phyloP scores from a whole-genome alignment of 35 echinoderm and acorn worm genomes.

The Stichopus chloronotus region DNA sequence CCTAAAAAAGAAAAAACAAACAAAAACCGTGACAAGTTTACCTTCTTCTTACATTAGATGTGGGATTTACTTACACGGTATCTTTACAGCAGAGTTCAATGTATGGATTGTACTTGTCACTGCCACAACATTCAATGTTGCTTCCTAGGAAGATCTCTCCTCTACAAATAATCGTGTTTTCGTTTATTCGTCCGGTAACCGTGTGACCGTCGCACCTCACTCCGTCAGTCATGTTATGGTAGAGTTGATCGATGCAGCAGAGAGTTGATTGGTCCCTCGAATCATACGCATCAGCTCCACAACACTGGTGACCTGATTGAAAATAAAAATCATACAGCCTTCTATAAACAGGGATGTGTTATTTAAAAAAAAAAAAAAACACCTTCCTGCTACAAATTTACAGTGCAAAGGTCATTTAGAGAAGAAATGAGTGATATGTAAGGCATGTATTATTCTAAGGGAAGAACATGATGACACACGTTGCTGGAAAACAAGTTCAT shows the following conservation, averaged over 20 bases:
- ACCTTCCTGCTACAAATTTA: too few species aligned
- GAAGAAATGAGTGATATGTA: too few species aligned
- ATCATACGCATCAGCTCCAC: conserved; percentile 1
- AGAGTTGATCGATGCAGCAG: not conserved
- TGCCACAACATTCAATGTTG: conserved; percentile 44
- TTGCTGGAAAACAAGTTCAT: too few species aligned
- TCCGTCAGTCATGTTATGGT: not conserved
- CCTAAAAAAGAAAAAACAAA: too few species aligned
- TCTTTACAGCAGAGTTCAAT: conserved; percentile 28
- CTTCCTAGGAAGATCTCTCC: not conserved
- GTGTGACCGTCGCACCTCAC: not conserved
- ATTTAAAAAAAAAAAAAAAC: too few species aligned
- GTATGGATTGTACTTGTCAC: not conserved
- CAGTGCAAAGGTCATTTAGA: too few species aligned
- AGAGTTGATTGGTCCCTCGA: not conserved
- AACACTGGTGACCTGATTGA: conserved; percentile 9
- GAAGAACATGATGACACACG: too few species aligned
- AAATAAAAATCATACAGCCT: not conserved
- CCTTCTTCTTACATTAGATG: too few species aligned
- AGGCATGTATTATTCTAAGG: too few species aligned
- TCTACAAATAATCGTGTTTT: conserved; percentile 5
- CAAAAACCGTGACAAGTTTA: too few species aligned
- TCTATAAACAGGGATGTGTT: too few species aligned
- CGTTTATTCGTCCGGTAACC: not conserved
- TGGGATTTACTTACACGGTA: conserved; percentile 7